phyloP scores from a whole-genome alignment of 2,888 invertebrate species.

The Tachystola acroxantha region DNA sequence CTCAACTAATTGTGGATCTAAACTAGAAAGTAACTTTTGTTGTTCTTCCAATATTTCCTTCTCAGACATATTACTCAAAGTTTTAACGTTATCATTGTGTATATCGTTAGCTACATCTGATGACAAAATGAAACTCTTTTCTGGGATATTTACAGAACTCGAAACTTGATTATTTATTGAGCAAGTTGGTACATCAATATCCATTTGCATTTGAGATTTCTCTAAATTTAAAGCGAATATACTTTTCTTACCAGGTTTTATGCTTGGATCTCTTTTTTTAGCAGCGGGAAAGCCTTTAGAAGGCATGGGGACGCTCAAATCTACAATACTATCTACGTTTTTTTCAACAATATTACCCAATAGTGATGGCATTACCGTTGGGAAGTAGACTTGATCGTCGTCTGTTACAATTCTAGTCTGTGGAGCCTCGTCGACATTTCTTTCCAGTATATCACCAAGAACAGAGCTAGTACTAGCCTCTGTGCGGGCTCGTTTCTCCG shows the following conservation, averaged over 20 bases:
- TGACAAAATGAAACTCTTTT: slow-evolving; percentile 68
- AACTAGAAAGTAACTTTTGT: slow-evolving; percentile 78
- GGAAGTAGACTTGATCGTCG: slow-evolving; percentile 58
- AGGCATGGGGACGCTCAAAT: slow-evolving; percentile 42
- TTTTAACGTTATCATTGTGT: slow-evolving; percentile 85
- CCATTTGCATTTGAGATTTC: slow-evolving; percentile 56
- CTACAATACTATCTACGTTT: slow-evolving; percentile 31
- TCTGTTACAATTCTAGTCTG: slow-evolving; percentile 14
- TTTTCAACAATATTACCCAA: slow-evolving; percentile 79
- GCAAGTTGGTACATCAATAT: slow-evolving; percentile 34
- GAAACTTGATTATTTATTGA: slow-evolving; percentile 5
- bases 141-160: slow-evolving; percentile 25
- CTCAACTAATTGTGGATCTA: slow-evolving; percentile 83
- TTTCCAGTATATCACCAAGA: slow-evolving; percentile 54
- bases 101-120: slow-evolving; percentile 76
- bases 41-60: slow-evolving; percentile 87
- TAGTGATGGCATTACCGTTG: slow-evolving; percentile 57
- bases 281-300: slow-evolving; percentile 72
- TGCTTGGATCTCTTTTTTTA: slow-evolving; percentile 48
- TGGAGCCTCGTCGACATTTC: slow-evolving; percentile 30
- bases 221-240: slow-evolving; percentile 58
- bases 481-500: slow-evolving; percentile 57
- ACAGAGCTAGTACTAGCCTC: slow-evolving; percentile 26
- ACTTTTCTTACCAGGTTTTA: slow-evolving; percentile 51
- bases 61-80: slow-evolving; percentile 82